phyloP scores from a whole-genome alignment of 1,140 invertebrate species.

The Hirudo medicinalis region DNA sequence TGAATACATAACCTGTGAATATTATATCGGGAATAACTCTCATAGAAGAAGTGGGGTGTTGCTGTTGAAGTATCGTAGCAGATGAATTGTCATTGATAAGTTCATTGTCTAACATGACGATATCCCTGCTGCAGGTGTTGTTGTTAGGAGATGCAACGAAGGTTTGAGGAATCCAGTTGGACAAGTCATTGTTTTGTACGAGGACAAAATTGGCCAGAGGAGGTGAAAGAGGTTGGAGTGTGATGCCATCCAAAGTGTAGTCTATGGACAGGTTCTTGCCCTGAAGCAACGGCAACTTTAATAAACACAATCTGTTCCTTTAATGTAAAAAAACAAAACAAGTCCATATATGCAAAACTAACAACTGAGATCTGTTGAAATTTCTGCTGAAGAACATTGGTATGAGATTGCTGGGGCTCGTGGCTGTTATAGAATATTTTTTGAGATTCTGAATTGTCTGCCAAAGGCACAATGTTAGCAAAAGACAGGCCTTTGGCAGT shows the following conservation, averaged over 20 bases:
- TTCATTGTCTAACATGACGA: not conserved
- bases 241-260: conserved; percentile 21
- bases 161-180: conserved; percentile 10
- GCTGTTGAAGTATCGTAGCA: not conserved
- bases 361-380: conserved; percentile 20
- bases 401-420: conserved; percentile 24
- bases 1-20: no score
- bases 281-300: no score
- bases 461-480: not conserved
- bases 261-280: conserved; percentile 14
- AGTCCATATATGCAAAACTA: conserved; percentile 13
- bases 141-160: conserved; percentile 13
- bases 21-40: no score
- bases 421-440: conserved; percentile 26
- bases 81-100: not conserved
- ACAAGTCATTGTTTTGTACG: no score
- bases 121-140: not conserved
- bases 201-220: conserved; percentile 20
- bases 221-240: conserved; percentile 15
- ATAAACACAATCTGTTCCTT: no score
- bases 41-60: no score
- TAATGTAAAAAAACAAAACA: no score
- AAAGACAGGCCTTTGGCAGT: not conserved
- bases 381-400: conserved; percentile 9
- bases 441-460: conserved; percentile 9